Evolutionary conservation across 1,140 invertebrate species (phyloP).

Genomic region (Arctopsyche grandis): DNA sequence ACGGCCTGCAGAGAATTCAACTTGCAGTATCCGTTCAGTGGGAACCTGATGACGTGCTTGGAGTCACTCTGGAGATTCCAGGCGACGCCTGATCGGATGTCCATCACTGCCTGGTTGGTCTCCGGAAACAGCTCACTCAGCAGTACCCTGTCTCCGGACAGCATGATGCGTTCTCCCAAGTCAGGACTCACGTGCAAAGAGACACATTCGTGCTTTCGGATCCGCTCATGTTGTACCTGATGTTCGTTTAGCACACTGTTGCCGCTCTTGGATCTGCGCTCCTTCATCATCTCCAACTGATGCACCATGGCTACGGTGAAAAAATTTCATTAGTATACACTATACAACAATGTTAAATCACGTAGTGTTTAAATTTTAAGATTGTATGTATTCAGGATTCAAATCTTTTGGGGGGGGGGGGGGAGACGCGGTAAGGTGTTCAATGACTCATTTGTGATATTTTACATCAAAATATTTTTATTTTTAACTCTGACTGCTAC

Average conservation of each 20-base stretch:
- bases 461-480: no score
- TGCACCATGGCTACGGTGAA: conserved; percentile 75
- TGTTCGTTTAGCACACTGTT: conserved; percentile 57
- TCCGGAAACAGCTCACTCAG: conserved; percentile 91
- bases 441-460: no score
- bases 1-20: conserved; percentile 91
- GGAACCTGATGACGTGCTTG: conserved; percentile 88
- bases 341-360: conserved; percentile 1
- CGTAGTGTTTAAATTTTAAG: no score
- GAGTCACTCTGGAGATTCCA: conserved; percentile 88
- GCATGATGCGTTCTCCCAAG: conserved; percentile 86
- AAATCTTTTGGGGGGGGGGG: no score
- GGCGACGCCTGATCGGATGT: conserved; percentile 80
- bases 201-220: conserved; percentile 80
- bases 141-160: conserved; percentile 81
- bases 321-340: neutral
- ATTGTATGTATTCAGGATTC: no score
- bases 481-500: no score
- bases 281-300: conserved; percentile 81
- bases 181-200: conserved; percentile 90
- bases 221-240: conserved; percentile 44
- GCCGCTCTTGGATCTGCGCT: conserved; percentile 62
- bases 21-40: conserved; percentile 92
- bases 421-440: no score
- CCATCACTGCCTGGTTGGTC: conserved; percentile 84